phyloP scores from a whole-genome alignment of 1,140 invertebrate species.

The Drosophila ironensis region DNA sequence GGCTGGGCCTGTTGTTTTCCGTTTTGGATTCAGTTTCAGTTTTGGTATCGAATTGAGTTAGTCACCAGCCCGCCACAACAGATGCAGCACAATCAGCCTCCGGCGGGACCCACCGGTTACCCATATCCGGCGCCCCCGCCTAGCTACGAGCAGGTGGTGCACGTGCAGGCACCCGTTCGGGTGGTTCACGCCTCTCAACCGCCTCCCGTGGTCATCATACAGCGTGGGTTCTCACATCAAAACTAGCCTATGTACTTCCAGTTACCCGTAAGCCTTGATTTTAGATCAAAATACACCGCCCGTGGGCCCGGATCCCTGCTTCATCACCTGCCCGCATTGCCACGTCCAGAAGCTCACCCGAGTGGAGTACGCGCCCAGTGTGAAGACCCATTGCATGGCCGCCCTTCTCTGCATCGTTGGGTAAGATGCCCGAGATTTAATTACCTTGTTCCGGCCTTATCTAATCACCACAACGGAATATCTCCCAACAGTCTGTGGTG shows the following conservation, averaged over 20 bases:
- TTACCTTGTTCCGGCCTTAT: constrained; percentile 5
- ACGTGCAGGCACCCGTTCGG: constrained; percentile 26
- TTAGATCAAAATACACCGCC: constrained; percentile 51
- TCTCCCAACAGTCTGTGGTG: constrained; percentile 81
- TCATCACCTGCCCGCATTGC: constrained; percentile 84
- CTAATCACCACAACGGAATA: constrained; percentile 20
- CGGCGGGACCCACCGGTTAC: constrained; percentile 13
- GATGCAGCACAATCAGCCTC: constrained; percentile 45
- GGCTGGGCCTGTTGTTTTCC: too few species aligned
- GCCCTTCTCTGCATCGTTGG: constrained; percentile 84
- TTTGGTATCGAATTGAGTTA: constrained; percentile 10
- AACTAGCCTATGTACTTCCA: not conserved
- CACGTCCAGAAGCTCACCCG: constrained; percentile 83
- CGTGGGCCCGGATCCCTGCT: constrained; percentile 82
- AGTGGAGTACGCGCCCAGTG: constrained; percentile 83
- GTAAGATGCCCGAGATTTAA: constrained; percentile 75
- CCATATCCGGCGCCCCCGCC: constrained; percentile 49
- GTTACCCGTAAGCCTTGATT: not conserved
- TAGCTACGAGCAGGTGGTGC: constrained; percentile 69
- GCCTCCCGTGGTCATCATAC: constrained; percentile 67
- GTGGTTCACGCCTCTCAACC: constrained; percentile 22
- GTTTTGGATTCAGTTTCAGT: constrained; percentile 1
- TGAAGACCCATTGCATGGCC: constrained; percentile 85
- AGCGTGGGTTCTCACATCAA: constrained; percentile 49
- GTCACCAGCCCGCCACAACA: constrained; percentile 1